phyloP scores from a whole-genome alignment of 1,140 invertebrate genomes.

The Leptinotarsa texana region DNA sequence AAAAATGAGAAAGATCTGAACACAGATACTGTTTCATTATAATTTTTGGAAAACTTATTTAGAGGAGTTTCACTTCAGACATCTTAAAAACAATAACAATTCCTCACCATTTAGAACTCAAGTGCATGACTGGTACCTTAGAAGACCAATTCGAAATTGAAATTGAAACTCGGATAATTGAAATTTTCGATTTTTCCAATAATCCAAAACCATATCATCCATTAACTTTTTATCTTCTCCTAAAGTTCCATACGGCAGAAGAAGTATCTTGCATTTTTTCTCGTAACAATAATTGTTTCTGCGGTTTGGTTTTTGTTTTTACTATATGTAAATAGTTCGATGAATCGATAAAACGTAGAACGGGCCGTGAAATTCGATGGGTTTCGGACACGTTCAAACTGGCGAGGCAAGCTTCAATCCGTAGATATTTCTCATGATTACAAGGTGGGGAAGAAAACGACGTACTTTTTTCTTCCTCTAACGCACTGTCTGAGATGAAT shows the following conservation, averaged over 20 bases:
- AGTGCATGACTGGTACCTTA: too few species aligned
- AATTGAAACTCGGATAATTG: neutral
- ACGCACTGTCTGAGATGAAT: neutral
- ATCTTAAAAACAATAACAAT: too few species aligned
- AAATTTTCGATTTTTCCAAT: neutral
- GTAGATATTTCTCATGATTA: neutral
- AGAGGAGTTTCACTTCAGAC: too few species aligned
- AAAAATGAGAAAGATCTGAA: too few species aligned
- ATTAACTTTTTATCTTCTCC: neutral
- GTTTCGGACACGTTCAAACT: neutral
- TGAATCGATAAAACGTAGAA: neutral
- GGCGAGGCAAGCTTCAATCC: neutral
- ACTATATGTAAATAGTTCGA: neutral
- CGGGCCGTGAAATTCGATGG: neutral
- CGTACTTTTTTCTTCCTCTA: neutral
- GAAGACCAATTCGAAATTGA: too few species aligned
- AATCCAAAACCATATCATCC: slow-evolving; percentile 3
- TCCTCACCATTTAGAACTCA: too few species aligned
- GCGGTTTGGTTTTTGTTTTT: neutral
- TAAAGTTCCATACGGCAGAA: neutral
- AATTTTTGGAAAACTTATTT: too few species aligned
- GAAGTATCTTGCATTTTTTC: neutral
- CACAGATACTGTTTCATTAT: too few species aligned
- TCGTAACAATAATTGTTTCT: neutral
- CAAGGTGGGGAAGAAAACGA: neutral